These are phyloP conservation scores for Melanotaenia pygmaea DNA, from an alignment of 2,797 vertebrate species.

Conservation along the genomic window DNA sequence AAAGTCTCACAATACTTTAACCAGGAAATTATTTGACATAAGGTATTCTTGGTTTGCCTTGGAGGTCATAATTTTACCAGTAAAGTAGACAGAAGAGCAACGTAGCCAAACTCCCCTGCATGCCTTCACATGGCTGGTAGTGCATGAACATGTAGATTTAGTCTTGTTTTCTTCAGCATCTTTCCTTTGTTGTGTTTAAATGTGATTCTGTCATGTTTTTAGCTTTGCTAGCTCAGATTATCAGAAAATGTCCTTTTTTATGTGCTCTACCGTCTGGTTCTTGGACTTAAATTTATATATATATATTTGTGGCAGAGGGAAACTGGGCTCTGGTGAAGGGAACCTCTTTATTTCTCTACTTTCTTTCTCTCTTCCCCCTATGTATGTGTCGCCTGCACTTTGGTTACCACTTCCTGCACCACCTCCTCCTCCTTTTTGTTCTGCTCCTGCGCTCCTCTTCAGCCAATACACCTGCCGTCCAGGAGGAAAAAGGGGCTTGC, in stretches of 20 bases:
- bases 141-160: slow-evolving; percentile 55
- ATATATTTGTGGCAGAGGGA: slow-evolving; percentile 25
- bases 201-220: slow-evolving; percentile 23
- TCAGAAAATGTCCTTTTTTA: slow-evolving; percentile 12
- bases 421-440: slow-evolving; percentile 46
- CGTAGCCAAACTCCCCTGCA: slow-evolving; percentile 43
- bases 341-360: slow-evolving; percentile 68
- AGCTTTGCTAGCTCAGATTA: slow-evolving; percentile 23
- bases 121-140: slow-evolving; percentile 45
- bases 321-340: slow-evolving; percentile 71
- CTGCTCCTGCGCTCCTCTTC: slow-evolving; percentile 64
- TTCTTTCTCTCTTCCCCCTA: slow-evolving; percentile 65
- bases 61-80: slow-evolving; percentile 14
- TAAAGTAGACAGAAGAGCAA: background rate
- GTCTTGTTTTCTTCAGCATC: slow-evolving; percentile 16
- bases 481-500: slow-evolving; percentile 96
- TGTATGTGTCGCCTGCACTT: slow-evolving; percentile 55
- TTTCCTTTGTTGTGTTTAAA: slow-evolving; percentile 34
- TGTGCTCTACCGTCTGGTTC: slow-evolving; percentile 21
- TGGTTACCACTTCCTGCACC: slow-evolving; percentile 51
- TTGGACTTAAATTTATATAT: slow-evolving; percentile 13
- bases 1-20: slow-evolving; percentile 10
- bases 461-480: slow-evolving; percentile 89
- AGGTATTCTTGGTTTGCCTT: slow-evolving; percentile 4
- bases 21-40: slow-evolving; percentile 8